phyloP scores from a whole-genome alignment of 2,113 vertebrate genomes.

The Cyphomyrus discorhynchus region DNA sequence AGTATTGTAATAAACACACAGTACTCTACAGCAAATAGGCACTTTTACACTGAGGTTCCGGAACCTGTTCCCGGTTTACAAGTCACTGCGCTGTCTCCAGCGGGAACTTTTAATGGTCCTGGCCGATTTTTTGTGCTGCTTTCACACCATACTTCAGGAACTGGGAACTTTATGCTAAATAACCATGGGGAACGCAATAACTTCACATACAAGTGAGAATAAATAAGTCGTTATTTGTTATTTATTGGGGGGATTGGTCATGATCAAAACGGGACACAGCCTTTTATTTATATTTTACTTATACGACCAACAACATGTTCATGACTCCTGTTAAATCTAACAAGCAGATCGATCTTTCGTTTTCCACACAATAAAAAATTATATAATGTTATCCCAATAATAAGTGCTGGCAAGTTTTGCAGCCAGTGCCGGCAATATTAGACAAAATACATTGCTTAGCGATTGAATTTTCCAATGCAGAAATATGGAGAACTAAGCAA shows the following conservation, averaged over 20 bases:
- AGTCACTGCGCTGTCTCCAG: neutral
- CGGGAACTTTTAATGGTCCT: neutral
- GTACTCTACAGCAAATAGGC: neutral
- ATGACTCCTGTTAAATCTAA: neutral
- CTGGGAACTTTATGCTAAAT: neutral
- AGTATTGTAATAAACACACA: neutral
- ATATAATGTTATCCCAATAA: neutral
- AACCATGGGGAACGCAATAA: neutral
- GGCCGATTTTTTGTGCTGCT: neutral
- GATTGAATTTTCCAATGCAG: neutral
- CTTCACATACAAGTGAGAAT: neutral
- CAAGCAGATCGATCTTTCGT: neutral
- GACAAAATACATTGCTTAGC: neutral
- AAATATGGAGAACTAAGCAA: neutral
- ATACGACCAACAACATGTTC: neutral
- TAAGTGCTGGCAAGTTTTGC: neutral
- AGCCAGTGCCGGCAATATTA: neutral
- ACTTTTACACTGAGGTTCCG: neutral
- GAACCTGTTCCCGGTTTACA: neutral
- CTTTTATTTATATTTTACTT: neutral
- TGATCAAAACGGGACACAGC: neutral
- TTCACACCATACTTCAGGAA: neutral
- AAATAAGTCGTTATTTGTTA: neutral
- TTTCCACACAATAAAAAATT: neutral
- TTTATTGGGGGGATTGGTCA: neutral